Evolutionary conservation across 1,140 invertebrate genomes (phyloP), one percentile per base, ranked within the genome.

Genomic region (Mycetomoellerius zeteki): DNA sequence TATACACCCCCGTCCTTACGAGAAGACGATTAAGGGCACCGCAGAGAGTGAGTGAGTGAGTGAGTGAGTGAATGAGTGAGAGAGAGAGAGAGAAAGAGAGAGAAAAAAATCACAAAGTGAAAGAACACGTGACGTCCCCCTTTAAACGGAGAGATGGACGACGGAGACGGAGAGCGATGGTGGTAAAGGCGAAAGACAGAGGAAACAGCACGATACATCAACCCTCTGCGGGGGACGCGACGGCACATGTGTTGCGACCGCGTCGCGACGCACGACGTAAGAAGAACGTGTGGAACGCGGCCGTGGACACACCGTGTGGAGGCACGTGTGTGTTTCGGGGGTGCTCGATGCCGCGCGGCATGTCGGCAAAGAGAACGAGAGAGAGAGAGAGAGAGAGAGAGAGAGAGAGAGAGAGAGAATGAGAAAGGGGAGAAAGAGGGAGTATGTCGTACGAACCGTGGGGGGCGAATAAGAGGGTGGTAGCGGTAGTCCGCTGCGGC

Each of bases 381-480:
- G 3, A 27, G 21, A 33, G 3, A 27, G 21, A 33, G 24, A 7
- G 12, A 47, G 30, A 62, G 52, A 67, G n/a, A 58, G 33, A 85
- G 27, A 54, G 12, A 47, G 54, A 60, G 85, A 88, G 21, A 37
- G 33, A 37, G 60, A 37, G 62, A 85, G 21, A 64, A 67, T 4
- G 71, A 37, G 6, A 27, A 73, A 76, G 67, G 72, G 85, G 75
- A 60, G 65, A 87, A 76, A 43, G 84, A 60, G 21, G 85, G 54
- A 64, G 84, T 50, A 86, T 88, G 81, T 84, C 58, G 76, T 81
- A 86, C 67, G 89, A 86, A 90, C 69, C 78, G 75, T 50, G 47
- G 71, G 52, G 89, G 88, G 88, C 89, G 91, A 92, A 91, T 91
- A 93, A 93, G 92, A 92, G 92, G 91, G 92, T 93, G 88, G 76